Conservation (phyloP, 2,113 vertebrate species). For the Anguilla japonica region DNA sequence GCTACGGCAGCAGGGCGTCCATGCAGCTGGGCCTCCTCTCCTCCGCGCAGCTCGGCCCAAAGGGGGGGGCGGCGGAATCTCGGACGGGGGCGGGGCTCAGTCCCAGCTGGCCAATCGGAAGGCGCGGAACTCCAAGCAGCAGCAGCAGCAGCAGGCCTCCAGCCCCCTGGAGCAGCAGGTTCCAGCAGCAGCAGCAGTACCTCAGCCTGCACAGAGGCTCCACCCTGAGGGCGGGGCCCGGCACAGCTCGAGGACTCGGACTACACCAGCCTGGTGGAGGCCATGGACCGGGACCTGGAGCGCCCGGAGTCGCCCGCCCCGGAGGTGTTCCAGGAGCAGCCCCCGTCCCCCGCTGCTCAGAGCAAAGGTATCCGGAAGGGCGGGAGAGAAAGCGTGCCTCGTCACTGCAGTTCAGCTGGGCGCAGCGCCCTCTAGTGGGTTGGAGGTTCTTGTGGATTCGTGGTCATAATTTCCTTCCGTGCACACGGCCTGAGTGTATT, state of each 20-base stretch:
- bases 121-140: conserved; percentile 67
- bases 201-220: conserved; percentile 68
- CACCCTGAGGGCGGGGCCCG: conserved; percentile 62
- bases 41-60: conserved; percentile 53
- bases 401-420: neutral
- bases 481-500: neutral
- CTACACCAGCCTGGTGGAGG: conserved; percentile 84
- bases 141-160: conserved; percentile 49
- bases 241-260: conserved; percentile 83
- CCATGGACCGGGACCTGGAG: conserved; percentile 95
- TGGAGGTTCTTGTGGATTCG: neutral
- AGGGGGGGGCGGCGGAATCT: conserved; percentile 26
- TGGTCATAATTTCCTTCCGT: neutral
- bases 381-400: conserved; percentile 1
- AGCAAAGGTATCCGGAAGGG: conserved; percentile 80
- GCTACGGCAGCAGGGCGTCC: conserved; percentile 71
- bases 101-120: conserved; percentile 74
- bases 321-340: conserved; percentile 82
- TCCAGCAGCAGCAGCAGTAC: conserved; percentile 54
- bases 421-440: no score
- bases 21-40: conserved; percentile 55
- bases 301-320: conserved; percentile 70
- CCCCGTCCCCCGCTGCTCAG: conserved; percentile 77
- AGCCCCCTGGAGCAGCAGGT: conserved; percentile 68
- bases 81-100: conserved; percentile 49